Base-by-base conservation (phyloP, 2,888 invertebrate genomes). In the Cerastis leucographa region DNA sequence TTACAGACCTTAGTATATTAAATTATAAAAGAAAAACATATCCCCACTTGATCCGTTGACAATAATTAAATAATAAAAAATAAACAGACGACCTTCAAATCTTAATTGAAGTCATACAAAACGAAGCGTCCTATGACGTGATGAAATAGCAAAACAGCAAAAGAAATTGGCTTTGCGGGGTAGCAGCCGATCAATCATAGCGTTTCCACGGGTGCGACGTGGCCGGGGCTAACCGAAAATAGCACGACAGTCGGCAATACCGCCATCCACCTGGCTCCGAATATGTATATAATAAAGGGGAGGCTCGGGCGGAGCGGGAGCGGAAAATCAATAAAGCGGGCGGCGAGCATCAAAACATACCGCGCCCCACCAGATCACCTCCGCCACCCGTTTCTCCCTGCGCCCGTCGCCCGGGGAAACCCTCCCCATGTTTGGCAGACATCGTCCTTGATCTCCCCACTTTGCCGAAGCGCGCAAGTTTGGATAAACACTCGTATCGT, bases 391-490 rank as follows among this genome's bases (percentile, higher is more conserved):
- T 70, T 85, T 86, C 87, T 82, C 85, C 87, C 84, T 85, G 72
- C 85, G 65, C 87, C 83, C 92, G 93, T 94, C 95, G 94, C 95
- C 96, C 95, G 95, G 96, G 96, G 95, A 95, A 95, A 96, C 94
- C 94, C 96, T 93, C 94, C 95, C 96, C 94, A 93, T 95, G 95
- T 96, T 96, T 96, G 95, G 96, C 96, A 96, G 96, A 96, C 96
- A 91, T 94, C 96, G 96, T 95, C 96, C 96, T 96, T 96, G 96
- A 96, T 96, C 94, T 94, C 94, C 95, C 95, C 91, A 92, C 92
- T 92, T 91, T 90, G 93, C 93, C 94, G 93, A 94, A 94, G 93
- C 93, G 92, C 92, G 89, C 94, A 96, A 96, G 89, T 96, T 96
- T 92, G 93, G 94, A 96, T 96, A 96, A 96, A 96, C 96, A 96